These are phyloP conservation scores for Fragum fragum DNA, from an alignment of 2,888 invertebrate species.

Conservation along the genomic window DNA sequence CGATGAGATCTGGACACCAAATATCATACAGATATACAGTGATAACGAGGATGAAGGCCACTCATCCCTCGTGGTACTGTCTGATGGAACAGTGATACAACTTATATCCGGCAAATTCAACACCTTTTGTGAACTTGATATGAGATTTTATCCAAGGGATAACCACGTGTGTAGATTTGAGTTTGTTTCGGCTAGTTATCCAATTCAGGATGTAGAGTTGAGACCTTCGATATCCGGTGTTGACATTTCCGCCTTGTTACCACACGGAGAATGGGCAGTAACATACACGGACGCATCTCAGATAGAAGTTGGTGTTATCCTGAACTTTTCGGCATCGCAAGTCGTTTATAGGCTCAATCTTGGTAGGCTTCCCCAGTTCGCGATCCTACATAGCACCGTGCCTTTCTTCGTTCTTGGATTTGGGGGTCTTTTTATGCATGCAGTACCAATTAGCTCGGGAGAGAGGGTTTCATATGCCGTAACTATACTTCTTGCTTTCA, in stretches of 20 bases:
- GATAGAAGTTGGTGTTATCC: background rate
- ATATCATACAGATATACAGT: background rate
- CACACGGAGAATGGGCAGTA: constrained; percentile 6
- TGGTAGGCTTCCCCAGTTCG: background rate
- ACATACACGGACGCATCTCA: background rate
- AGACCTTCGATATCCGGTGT: background rate
- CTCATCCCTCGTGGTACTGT: background rate
- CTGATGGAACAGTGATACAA: background rate
- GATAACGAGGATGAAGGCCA: background rate
- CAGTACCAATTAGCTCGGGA: background rate
- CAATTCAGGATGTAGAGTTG: background rate
- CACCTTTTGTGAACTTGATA: constrained; percentile 3
- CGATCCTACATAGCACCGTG: background rate
- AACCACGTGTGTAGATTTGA: background rate
- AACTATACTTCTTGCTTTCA: background rate
- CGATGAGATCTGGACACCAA: background rate
- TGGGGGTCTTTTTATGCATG: background rate
- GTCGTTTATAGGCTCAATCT: background rate
- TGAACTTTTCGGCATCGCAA: background rate
- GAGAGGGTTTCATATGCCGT: constrained; percentile 10
- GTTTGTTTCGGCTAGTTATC: background rate
- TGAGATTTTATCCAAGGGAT: constrained; percentile 12
- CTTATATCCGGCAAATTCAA: background rate
- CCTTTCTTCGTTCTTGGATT: background rate
- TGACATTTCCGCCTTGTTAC: background rate